Base-by-base conservation (phyloP, 1,140 invertebrate species). In the Spodoptera frugiperda region DNA sequence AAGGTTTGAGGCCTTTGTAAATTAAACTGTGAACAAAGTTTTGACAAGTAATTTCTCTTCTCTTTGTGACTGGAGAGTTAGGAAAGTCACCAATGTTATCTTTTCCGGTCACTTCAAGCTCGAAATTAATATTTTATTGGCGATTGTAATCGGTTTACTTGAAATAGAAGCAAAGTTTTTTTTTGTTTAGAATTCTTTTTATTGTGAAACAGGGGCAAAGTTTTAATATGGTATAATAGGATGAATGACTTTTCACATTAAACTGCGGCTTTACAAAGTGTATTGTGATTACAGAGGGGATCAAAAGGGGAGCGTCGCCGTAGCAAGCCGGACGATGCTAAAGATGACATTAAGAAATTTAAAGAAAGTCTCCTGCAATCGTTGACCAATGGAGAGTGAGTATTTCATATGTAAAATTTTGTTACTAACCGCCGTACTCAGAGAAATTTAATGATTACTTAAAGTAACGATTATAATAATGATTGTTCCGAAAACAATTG, bases 281-380 rank as follows among this genome's bases (percentile, higher is more conserved):
- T 67, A 49, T 48, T 46, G 19, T 67, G 11, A 61, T 73, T 73
- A 12, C 55, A 73, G 71, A 61, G 54, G 39, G 39, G 55, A 73
- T 61, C 67, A 25, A 85, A 84, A 75, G 82, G 76, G 12, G 82
- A 85, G 39, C 79, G 82, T 9, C 83, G 85, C 15, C 71, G 76
- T 15, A 87, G 85, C 65, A 51, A 77, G 59, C 84, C 82, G 51
- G 87, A 90, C 57, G 85, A 87, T 54, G 81, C 78, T 2, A 82
- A 84, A 19, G 88, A 89, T 33, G 91, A 93, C 86, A 89, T 92
- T 74, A 91, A 88, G 73, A 86, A 90, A 72, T 89, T 93, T 55
- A 93, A 92, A 75, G 89, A 91, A 73, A 89, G 89, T 70, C 81
- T 91, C 6, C 82, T 91, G n/a, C 89, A 91, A 71, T 89, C 90